Percentiles rank a stretch among this genome's conserved stretches.
Conservation (phyloP, 2,797 vertebrate species). For the Tarsius wallacei region DNA sequence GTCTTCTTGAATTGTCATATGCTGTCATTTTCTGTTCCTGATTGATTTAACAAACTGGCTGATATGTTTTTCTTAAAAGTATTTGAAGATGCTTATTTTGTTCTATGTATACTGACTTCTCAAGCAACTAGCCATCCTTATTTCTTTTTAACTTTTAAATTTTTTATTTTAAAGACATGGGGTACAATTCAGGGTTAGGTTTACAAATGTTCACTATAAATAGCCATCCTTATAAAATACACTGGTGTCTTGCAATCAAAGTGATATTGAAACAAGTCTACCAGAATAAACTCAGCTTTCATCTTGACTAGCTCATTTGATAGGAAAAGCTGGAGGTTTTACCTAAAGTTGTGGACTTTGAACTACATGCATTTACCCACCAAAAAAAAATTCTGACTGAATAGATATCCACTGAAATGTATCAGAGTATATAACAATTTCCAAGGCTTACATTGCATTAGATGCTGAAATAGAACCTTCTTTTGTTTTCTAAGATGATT, state of each 20-base stretch:
- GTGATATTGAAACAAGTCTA: conserved; percentile 3
- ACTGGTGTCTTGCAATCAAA: not conserved
- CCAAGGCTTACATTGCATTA: not conserved
- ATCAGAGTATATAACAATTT: conserved; percentile 53
- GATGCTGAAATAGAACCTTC: conserved; percentile 46
- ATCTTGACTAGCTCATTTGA: conserved; percentile 1
- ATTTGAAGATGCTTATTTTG: conserved; percentile 44
- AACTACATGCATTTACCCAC: not conserved
- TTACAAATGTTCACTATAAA: not conserved
- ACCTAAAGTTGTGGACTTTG: conserved; percentile 1
- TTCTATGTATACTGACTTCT: not conserved
- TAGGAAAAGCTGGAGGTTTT: not conserved
- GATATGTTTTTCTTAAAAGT: conserved; percentile 25
- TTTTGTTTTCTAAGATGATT: conserved; percentile 74
- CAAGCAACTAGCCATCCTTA: not conserved
- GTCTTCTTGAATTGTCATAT: not conserved
- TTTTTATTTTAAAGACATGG: too few species aligned
- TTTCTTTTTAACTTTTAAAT: too few species aligned
- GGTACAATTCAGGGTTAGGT: too few species aligned
- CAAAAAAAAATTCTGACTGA: not conserved
- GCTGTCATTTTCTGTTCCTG: not conserved
- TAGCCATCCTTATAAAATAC: not conserved
- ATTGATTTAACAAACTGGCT: conserved; percentile 25
- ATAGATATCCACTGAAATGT: conserved; percentile 44
- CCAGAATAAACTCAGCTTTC: conserved; percentile 11